Evolutionary conservation across 2,888 invertebrate genomes (phyloP).

Genomic region (Malacosoma neustria): DNA sequence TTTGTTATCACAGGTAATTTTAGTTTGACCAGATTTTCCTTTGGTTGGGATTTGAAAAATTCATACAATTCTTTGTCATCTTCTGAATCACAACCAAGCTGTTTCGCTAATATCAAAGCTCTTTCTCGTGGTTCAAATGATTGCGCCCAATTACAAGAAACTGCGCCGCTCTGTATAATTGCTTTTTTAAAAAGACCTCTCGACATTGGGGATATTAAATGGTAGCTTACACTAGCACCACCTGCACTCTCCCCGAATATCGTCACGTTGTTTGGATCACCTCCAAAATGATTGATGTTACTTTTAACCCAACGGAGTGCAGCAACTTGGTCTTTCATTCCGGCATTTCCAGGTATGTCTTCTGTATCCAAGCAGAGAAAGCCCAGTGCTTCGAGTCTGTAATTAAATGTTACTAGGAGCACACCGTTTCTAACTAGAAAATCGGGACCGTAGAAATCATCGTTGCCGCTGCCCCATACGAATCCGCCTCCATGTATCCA

Average conservation of each 20-base stretch:
- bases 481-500: constrained; percentile 54
- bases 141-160: constrained; percentile 68
- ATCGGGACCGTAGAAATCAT: constrained; percentile 45
- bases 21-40: constrained; percentile 22
- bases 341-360: constrained; percentile 60
- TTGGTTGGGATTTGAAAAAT: constrained; percentile 36
- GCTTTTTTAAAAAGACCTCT: constrained; percentile 54
- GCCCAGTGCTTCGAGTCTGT: constrained; percentile 49
- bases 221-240: constrained; percentile 35
- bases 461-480: constrained; percentile 36
- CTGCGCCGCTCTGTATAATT: constrained; percentile 82
- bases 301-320: constrained; percentile 51
- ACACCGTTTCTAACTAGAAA: constrained; percentile 44
- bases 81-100: constrained; percentile 37
- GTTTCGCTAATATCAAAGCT: constrained; percentile 31
- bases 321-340: constrained; percentile 61
- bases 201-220: constrained; percentile 55
- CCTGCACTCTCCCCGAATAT: constrained; percentile 64
- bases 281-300: constrained; percentile 51
- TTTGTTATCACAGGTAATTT: constrained; percentile 20
- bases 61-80: constrained; percentile 34
- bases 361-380: constrained; percentile 47
- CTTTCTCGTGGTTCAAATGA: constrained; percentile 60
- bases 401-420: constrained; percentile 53
- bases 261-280: constrained; percentile 51